Base-by-base conservation (phyloP, 2,113 vertebrate species). In the Neolamprologus brichardi region DNA sequence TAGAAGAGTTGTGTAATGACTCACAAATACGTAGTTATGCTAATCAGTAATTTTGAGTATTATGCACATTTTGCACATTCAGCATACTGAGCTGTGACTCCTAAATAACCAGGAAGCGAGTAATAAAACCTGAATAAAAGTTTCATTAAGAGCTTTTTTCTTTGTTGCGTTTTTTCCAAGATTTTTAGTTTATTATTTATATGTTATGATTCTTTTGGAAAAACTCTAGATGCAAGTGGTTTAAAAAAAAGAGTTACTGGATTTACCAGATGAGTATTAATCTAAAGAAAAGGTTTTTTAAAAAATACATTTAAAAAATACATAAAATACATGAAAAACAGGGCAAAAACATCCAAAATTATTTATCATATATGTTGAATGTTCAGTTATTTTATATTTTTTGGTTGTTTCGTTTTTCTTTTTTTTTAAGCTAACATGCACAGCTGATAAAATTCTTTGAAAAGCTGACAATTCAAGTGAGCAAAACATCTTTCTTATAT, bases 321-420 rank as follows among this genome's bases (percentile, higher is more conserved):
- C 18, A 62, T n/a, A n/a, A 62, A 37, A 34, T 67, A 39, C n/a
- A 23, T 20, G 34, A 12, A 67, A 67, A 67, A 67, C 12, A 39
- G 62, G 25, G 44, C 25, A 51, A 51, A 30, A 32, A 18, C 15
- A 49, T 12, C 14, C 1, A 75, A n/a, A 49, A 49, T 18, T 4
- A 49, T 77, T 77, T 12, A 30, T 13, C 41, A 77, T 49, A 5
- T 11, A 30, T 30, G 15, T 77, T 30, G 25, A 49, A 44, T 70
- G 37, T 72, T 41, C 20, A 72, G 41, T 77, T 49, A 30, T 49
- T 75, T 30, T 77, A 28, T 49, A 49, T 28, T 49, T 28, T 75
- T 1, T 75, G 8, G 8, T 5, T 49, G 14, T 32, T 60, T 60
- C 0, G 0, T 32, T 62, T 49, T 49, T 77, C 3, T 49, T 28